phyloP scores from a whole-genome alignment of 1,140 invertebrate species.

The Zelostemma sp. region DNA sequence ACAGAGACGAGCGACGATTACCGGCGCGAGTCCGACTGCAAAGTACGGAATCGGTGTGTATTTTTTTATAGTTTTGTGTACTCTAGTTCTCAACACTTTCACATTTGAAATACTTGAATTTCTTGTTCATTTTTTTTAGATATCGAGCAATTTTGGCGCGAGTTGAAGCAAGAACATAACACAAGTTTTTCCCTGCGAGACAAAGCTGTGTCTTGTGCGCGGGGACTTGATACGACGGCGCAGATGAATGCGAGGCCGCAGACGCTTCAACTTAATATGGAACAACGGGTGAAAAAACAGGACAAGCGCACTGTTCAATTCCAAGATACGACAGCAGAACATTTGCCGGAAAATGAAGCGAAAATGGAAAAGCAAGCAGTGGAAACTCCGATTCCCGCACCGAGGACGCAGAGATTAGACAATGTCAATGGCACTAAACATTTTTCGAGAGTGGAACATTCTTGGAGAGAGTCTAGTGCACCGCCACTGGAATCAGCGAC shows the following conservation, averaged over 20 bases:
- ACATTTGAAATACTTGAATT: too few relatives aligned
- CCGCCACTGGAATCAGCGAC: too few relatives aligned
- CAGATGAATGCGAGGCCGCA: constrained; percentile 72
- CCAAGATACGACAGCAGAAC: constrained; percentile 42
- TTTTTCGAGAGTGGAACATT: too few relatives aligned
- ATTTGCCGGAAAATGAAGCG: constrained; percentile 39
- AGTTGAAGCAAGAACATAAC: constrained; percentile 73
- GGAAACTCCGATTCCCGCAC: neutral
- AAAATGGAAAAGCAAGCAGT: constrained; percentile 44
- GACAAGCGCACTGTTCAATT: constrained; percentile 60
- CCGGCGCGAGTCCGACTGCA: constrained; percentile 82
- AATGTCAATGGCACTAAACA: too few relatives aligned
- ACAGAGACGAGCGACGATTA: constrained; percentile 88
- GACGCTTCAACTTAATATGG: constrained; percentile 74
- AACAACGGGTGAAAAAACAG: constrained; percentile 53
- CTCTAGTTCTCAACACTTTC: too few relatives aligned
- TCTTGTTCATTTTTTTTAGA: constrained; percentile 51
- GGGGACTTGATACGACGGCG: constrained; percentile 72
- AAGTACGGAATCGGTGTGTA: constrained; percentile 71
- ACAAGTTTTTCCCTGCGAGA: constrained; percentile 72
- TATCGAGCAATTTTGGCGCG: constrained; percentile 80
- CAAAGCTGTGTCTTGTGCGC: constrained; percentile 79
- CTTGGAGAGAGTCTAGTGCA: too few relatives aligned
- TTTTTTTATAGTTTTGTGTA: neutral
- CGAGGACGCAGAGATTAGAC: neutral